Percentiles rank a stretch among this genome's conserved stretches.
phyloP scores from a whole-genome alignment of 2,113 vertebrate species.

The Ginglymostoma cirratum region DNA sequence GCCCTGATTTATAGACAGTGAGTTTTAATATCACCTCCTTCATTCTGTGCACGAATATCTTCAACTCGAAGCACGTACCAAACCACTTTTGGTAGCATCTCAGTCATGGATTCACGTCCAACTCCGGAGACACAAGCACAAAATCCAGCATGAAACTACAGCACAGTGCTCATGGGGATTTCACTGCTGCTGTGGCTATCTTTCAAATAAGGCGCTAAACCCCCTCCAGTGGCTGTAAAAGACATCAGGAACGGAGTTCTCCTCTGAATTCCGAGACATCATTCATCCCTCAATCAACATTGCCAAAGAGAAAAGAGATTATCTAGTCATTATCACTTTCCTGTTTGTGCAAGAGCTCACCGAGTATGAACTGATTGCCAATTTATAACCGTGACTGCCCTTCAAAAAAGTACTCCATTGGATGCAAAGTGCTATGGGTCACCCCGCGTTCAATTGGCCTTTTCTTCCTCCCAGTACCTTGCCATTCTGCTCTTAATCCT shows the following conservation, averaged over 20 bases:
- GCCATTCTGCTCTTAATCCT: not conserved
- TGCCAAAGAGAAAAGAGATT: not conserved
- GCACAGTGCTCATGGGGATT: not conserved
- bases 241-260: not conserved
- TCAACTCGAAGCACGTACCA: not conserved
- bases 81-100: not conserved
- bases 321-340: not conserved
- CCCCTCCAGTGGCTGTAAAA: not conserved
- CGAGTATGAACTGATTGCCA: not conserved
- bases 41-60: not conserved
- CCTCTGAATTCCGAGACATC: not conserved
- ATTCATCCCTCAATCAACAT: not conserved
- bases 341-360: not conserved
- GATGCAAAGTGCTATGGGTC: not conserved
- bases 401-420: not conserved
- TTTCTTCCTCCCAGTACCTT: not conserved
- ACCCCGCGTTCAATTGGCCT: no score
- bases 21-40: not conserved
- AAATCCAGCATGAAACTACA: not conserved
- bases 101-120: no score
- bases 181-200: not conserved
- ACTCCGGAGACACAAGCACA: not conserved
- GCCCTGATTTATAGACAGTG: not conserved
- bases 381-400: not conserved
- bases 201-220: not conserved